Conservation (phyloP, 2,113 vertebrate species). For the Stercorarius parasiticus region DNA sequence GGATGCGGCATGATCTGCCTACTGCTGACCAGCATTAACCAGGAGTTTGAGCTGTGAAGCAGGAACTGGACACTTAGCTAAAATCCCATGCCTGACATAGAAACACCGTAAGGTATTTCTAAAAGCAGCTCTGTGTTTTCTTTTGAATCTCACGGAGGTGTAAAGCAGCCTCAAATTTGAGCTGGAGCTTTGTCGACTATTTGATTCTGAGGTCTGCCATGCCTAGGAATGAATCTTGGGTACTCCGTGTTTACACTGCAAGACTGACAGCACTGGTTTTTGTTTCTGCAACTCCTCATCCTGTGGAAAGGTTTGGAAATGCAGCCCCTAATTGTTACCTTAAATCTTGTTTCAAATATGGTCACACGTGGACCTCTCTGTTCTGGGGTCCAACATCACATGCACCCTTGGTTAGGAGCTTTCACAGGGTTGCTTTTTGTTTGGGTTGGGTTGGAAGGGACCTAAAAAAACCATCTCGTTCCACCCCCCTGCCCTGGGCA, state of each 20-base stretch:
- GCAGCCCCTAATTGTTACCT: neutral
- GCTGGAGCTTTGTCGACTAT: too few relatives aligned
- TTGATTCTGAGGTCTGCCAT: neutral
- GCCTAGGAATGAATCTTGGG: neutral
- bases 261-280: neutral
- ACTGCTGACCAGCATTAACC: neutral
- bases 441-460: neutral
- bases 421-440: neutral
- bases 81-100: neutral
- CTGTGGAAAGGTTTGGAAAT: neutral
- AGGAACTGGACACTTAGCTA: neutral
- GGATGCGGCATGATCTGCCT: neutral
- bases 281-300: neutral
- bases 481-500: neutral
- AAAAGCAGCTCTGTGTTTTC: neutral
- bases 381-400: neutral
- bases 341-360: neutral
- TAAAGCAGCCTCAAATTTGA: neutral
- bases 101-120: neutral
- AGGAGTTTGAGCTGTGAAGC: neutral
- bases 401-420: neutral
- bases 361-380: neutral
- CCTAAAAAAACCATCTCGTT: neutral
- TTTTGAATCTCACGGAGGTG: neutral
- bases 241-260: neutral